A percentile compares a stretch with the other conserved stretches of the same genome.
phyloP scores from a whole-genome alignment of 2,888 invertebrate species.

The Troglohyphantes excavatus region DNA sequence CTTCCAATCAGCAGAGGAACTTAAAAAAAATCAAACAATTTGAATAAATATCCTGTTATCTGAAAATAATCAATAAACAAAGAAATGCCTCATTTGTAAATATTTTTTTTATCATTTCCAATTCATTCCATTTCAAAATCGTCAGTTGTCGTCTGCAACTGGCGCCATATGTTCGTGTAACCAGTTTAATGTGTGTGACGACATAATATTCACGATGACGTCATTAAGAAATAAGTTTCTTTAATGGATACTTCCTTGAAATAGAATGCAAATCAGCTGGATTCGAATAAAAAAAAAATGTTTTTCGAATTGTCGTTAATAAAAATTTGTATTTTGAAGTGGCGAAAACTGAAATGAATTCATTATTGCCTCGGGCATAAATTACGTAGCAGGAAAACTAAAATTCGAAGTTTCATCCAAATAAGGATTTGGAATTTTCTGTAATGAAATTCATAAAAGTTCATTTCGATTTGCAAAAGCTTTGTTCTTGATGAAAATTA shows the following conservation, averaged over 20 bases:
- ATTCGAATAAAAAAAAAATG: conserved; percentile 12
- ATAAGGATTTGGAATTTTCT: too few relatives aligned
- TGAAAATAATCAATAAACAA: conserved; percentile 14
- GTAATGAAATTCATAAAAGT: too few relatives aligned
- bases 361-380: conserved; percentile 37
- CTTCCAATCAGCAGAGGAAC: not conserved
- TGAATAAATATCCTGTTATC: conserved; percentile 32
- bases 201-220: conserved; percentile 32
- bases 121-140: conserved; percentile 24
- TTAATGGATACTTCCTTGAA: conserved; percentile 41
- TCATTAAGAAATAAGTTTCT: conserved; percentile 35
- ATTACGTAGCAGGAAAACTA: not conserved
- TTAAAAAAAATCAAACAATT: not conserved
- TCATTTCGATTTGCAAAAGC: too few relatives aligned
- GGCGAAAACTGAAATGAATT: conserved; percentile 13
- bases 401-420: too few relatives aligned
- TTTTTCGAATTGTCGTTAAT: conserved; percentile 33
- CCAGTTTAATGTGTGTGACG: conserved; percentile 43
- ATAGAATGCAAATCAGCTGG: conserved; percentile 38
- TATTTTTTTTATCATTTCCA: conserved; percentile 24
- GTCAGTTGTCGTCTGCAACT: not conserved
- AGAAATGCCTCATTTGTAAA: not conserved
- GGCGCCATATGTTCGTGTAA: conserved; percentile 31
- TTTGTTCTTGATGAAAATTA: too few relatives aligned
- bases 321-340: conserved; percentile 13